Conservation (phyloP, 2,797 vertebrate species). For the Bradypodion pumilum region DNA sequence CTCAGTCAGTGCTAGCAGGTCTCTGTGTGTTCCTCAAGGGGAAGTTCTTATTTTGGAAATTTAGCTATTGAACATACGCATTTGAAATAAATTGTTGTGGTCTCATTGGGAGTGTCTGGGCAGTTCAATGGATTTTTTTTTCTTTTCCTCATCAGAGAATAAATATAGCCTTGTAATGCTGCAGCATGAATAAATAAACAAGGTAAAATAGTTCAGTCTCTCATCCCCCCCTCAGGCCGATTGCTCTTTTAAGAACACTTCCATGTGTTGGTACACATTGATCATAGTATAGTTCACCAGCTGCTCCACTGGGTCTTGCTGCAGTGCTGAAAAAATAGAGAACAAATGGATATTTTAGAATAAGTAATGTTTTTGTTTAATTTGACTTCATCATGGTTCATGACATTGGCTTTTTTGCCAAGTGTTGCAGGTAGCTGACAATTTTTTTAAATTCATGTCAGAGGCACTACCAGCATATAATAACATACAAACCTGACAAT, state of each 20-base stretch:
- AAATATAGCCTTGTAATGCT: slow-evolving; percentile 32
- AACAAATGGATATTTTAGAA: neutral
- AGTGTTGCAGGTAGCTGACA: neutral
- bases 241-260: slow-evolving; percentile 33
- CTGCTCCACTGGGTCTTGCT: slow-evolving; percentile 6
- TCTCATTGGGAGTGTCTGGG: slow-evolving; percentile 23
- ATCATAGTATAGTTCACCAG: neutral
- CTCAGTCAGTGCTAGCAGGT: neutral
- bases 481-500: no score
- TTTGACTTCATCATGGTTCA: slow-evolving; percentile 10
- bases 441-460: no score
- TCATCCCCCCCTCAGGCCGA: neutral
- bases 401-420: slow-evolving; percentile 14
- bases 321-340: neutral
- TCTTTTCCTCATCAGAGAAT: slow-evolving; percentile 24
- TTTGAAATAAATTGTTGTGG: slow-evolving; percentile 32
- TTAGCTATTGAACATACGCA: neutral
- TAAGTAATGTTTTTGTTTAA: neutral
- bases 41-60: neutral
- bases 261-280: slow-evolving; percentile 13
- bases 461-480: no score
- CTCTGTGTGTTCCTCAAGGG: neutral
- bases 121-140: neutral
- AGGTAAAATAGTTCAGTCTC: slow-evolving; percentile 7
- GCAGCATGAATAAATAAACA: slow-evolving; percentile 43